A percentile compares a stretch with the other conserved stretches of the same genome.
Conservation (phyloP, 2,797 vertebrate species). For the Aulostomus chinensis region DNA sequence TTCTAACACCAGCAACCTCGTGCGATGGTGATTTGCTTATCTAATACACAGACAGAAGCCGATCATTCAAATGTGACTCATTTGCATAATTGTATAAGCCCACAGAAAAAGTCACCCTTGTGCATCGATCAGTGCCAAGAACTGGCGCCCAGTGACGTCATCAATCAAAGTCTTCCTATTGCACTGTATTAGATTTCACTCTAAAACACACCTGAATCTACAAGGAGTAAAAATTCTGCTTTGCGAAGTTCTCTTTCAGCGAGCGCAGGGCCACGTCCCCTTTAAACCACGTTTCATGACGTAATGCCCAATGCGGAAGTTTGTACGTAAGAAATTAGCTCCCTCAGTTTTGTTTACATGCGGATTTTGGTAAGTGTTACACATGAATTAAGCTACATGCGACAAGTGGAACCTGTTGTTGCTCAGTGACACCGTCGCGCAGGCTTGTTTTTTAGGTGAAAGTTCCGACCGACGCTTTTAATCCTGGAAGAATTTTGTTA, state of each 20-base stretch:
- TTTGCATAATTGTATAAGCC: too few species aligned
- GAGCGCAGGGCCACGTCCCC: neutral
- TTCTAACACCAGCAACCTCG: too few species aligned
- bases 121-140: too few species aligned
- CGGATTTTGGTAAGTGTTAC: conserved; percentile 34
- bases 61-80: too few species aligned
- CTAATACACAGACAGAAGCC: too few species aligned
- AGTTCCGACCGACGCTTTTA: neutral
- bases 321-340: conserved; percentile 9
- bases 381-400: too few species aligned
- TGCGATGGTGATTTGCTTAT: too few species aligned
- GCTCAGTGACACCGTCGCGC: neutral
- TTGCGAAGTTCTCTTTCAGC: conserved; percentile 1
- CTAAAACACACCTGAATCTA: too few species aligned
- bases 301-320: conserved; percentile 64
- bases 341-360: conserved; percentile 57
- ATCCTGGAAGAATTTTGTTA: neutral
- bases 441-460: fast-evolving
- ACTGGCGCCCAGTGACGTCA: too few species aligned
- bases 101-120: too few species aligned
- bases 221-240: neutral
- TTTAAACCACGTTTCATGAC: conserved; percentile 42
- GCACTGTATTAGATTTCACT: too few species aligned
- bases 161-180: too few species aligned
- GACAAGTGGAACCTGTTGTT: neutral